phyloP scores from a whole-genome alignment of 2,888 invertebrate genomes.

The Prosapia bicincta region DNA sequence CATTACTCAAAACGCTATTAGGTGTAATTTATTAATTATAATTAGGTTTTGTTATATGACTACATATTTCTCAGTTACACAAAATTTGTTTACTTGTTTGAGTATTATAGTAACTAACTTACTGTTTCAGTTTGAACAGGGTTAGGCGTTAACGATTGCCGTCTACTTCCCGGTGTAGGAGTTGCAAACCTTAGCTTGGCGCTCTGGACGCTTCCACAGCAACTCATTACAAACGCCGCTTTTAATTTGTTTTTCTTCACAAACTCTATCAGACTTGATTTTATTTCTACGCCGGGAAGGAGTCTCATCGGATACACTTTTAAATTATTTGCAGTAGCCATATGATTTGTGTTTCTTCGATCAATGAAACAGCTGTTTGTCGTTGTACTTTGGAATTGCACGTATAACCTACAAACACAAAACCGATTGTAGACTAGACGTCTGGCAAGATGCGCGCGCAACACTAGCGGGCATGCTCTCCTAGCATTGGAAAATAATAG shows the following conservation, averaged over 20 bases:
- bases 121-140: not conserved
- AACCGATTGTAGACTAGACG: not conserved
- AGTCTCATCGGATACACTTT: conserved; percentile 9
- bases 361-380: not conserved
- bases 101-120: no score
- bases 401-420: not conserved
- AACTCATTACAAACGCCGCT: conserved; percentile 46
- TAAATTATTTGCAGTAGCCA: not conserved
- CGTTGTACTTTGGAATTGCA: no score
- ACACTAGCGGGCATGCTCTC: not conserved
- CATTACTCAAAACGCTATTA: no score
- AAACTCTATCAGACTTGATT: conserved; percentile 29
- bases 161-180: not conserved
- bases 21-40: no score
- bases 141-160: not conserved
- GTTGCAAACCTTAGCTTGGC: conserved; percentile 45
- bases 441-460: not conserved
- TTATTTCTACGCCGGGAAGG: conserved; percentile 29
- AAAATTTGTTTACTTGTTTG: no score
- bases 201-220: conserved; percentile 46
- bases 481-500: no score
- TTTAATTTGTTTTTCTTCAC: conserved; percentile 37
- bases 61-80: no score
- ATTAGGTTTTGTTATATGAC: no score
- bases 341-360: not conserved